Conservation (phyloP, 2,113 vertebrate genomes). For the Corythaixoides concolor region DNA sequence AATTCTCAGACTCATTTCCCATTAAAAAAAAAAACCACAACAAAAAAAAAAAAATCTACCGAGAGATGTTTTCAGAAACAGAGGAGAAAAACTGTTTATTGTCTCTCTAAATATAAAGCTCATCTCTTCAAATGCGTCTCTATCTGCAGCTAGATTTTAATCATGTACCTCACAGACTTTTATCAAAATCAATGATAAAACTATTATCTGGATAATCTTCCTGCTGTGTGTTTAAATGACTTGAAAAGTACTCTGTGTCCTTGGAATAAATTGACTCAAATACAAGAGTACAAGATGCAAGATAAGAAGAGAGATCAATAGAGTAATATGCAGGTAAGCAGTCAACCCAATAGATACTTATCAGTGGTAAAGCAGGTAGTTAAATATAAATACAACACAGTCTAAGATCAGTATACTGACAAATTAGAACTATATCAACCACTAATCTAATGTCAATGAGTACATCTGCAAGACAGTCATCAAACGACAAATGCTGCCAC, state of each 20-base stretch:
- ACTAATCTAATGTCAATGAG: neutral
- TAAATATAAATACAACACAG: neutral
- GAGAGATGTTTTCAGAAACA: neutral
- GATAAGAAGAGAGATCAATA: slow-evolving; percentile 25
- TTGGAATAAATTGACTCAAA: slow-evolving; percentile 50
- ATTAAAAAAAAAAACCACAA: neutral
- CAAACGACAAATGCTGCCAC: neutral
- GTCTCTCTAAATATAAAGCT: neutral
- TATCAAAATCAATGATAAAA: slow-evolving; percentile 31
- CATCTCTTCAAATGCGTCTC: neutral
- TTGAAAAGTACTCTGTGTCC: slow-evolving; percentile 42
- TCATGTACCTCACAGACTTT: neutral
- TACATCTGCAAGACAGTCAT: neutral
- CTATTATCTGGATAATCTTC: slow-evolving; percentile 30
- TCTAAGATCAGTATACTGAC: neutral
- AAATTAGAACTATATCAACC: neutral
- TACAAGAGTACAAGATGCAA: slow-evolving; percentile 19
- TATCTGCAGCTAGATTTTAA: neutral
- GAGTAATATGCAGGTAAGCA: slow-evolving; percentile 20
- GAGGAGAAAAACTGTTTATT: neutral
- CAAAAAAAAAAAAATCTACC: neutral
- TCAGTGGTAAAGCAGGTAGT: neutral
- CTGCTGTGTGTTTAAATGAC: slow-evolving; percentile 32
- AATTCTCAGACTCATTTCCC: neutral
- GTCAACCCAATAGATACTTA: neutral